Conservation (phyloP, 2,113 vertebrate species). For the Amphiprion percula region DNA sequence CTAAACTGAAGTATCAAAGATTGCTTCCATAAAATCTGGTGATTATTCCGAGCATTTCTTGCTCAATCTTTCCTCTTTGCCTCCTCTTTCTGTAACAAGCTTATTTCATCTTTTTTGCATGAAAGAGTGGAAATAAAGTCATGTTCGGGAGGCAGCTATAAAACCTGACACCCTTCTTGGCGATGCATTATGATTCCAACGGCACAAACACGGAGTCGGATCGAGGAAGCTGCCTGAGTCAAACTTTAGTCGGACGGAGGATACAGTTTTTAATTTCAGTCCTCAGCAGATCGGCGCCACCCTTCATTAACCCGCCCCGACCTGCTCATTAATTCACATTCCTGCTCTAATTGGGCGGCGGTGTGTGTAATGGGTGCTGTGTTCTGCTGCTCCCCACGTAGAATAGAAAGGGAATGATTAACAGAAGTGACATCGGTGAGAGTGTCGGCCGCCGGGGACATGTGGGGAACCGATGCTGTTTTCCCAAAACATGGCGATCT, state of each 20-base stretch:
- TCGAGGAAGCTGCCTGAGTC: neutral
- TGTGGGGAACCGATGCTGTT: slow-evolving; percentile 1
- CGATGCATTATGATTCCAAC: neutral
- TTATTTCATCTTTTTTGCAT: neutral
- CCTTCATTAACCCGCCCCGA: slow-evolving; percentile 68
- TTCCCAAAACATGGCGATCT: slow-evolving; percentile 17
- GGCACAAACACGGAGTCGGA: neutral
- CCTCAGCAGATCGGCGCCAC: slow-evolving; percentile 58
- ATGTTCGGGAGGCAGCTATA: neutral
- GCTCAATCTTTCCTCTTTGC: too few relatives aligned
- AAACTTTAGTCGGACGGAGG: slow-evolving; percentile 19
- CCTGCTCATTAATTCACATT: slow-evolving; percentile 69
- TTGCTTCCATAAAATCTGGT: too few relatives aligned
- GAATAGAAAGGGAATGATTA: slow-evolving; percentile 44
- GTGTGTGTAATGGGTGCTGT: slow-evolving; percentile 38
- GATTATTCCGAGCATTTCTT: too few relatives aligned
- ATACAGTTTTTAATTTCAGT: slow-evolving; percentile 60
- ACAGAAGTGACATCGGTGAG: slow-evolving; percentile 18
- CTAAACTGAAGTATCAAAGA: too few relatives aligned
- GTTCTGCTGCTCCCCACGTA: neutral
- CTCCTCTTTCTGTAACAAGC: neutral
- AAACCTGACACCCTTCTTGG: neutral
- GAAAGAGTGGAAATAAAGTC: slow-evolving; percentile 1
- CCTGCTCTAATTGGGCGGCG: slow-evolving; percentile 54
- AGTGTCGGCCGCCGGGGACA: slow-evolving; percentile 25